A percentile compares a stretch with the other conserved stretches of the same genome.
phyloP scores from a whole-genome alignment of 2,888 invertebrate species.

The Neuroscelio doddi region DNA sequence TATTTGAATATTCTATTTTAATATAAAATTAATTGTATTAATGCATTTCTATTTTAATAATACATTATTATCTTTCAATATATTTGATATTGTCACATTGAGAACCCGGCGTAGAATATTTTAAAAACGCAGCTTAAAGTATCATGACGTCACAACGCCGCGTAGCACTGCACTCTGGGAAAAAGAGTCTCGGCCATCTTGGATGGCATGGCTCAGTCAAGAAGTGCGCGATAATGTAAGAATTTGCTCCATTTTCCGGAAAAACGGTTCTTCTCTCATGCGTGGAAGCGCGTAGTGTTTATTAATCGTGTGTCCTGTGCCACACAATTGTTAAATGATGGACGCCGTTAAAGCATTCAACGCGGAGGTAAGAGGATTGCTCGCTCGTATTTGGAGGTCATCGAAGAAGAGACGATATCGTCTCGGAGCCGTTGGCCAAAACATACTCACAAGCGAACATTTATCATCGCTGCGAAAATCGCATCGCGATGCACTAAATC shows the following conservation, averaged over 20 bases:
- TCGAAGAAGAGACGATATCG: conserved; percentile 54
- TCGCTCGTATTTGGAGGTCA: conserved; percentile 53
- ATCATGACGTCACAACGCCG: conserved; percentile 47
- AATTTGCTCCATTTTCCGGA: conserved; percentile 55
- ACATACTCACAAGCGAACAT: conserved; percentile 19
- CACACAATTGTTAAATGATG: conserved; percentile 72
- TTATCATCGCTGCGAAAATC: no score
- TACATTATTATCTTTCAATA: no score
- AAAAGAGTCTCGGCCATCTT: conserved; percentile 65
- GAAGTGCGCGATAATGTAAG: conserved; percentile 55
- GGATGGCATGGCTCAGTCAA: conserved; percentile 66
- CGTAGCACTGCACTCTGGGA: conserved; percentile 56
- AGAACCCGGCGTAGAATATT: no score
- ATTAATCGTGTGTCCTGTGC: conserved; percentile 32
- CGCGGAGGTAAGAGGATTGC: conserved; percentile 80
- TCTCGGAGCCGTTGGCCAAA: conserved; percentile 41
- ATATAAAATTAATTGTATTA: no score
- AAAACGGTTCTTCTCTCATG: conserved; percentile 49
- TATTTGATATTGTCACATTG: no score
- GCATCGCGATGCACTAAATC: no score
- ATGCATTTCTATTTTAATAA: no score
- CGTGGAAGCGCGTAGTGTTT: conserved; percentile 51
- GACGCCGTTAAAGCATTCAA: conserved; percentile 91
- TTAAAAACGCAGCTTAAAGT: no score
- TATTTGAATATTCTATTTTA: no score